A percentile compares a stretch with the other conserved stretches of the same genome.
phyloP scores from a whole-genome alignment of 2,113 vertebrate genomes.

The Semnopithecus entellus region DNA sequence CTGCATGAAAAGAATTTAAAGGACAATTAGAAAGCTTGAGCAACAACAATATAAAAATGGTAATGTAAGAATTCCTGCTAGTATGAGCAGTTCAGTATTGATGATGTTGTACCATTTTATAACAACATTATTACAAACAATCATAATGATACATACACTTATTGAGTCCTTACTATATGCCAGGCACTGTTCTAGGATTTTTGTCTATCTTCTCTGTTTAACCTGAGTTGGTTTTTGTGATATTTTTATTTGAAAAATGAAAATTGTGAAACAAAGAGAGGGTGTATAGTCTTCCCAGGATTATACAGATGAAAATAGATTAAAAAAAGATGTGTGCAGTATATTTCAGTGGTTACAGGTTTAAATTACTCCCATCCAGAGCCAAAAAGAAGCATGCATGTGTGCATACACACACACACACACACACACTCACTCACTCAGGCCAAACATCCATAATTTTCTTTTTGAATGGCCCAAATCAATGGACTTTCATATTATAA shows the following conservation, averaged over 20 bases:
- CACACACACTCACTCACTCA: background rate
- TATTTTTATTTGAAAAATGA: constrained; percentile 29
- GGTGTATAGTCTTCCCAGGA: background rate
- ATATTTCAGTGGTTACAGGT: background rate
- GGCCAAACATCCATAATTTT: background rate
- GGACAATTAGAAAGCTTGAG: background rate
- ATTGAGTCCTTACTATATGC: background rate
- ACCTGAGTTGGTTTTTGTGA: background rate
- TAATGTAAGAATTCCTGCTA: background rate
- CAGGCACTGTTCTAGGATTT: background rate
- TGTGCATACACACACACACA: background rate
- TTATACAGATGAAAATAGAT: background rate
- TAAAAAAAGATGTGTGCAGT: background rate
- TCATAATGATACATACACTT: background rate
- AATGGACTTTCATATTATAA: constrained; percentile 40
- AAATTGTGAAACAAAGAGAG: background rate
- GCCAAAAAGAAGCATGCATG: background rate
- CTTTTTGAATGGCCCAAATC: constrained; percentile 39
- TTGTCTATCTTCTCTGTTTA: background rate
- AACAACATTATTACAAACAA: background rate
- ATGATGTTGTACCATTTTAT: background rate
- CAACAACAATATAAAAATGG: background rate
- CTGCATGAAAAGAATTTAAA: background rate
- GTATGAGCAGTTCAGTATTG: background rate
- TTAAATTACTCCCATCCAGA: background rate